phyloP scores from a whole-genome alignment of 2,113 vertebrate species.

The Physeter macrocephalus region DNA sequence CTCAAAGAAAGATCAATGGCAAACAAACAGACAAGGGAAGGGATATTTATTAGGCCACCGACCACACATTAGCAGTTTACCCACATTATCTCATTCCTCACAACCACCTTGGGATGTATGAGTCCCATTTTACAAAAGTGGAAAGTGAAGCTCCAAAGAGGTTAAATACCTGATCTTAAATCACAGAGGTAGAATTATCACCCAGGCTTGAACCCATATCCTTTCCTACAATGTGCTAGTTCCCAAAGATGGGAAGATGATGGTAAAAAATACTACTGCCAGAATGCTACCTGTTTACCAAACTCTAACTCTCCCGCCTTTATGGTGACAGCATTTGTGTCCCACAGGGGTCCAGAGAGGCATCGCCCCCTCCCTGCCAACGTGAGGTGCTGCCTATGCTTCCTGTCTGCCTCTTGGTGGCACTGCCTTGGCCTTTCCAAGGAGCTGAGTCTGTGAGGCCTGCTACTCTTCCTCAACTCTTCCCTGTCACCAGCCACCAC shows the following conservation, averaged over 20 bases:
- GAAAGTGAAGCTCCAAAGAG: neutral
- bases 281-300: neutral
- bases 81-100: neutral
- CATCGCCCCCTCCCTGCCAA: neutral
- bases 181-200: neutral
- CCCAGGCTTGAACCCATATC: neutral
- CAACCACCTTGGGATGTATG: neutral
- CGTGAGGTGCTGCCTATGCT: neutral
- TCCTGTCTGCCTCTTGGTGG: neutral
- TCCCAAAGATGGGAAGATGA: neutral
- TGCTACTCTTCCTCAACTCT: neutral
- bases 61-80: neutral
- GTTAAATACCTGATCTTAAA: neutral
- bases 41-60: neutral
- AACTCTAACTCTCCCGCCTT: neutral
- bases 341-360: neutral
- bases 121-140: neutral
- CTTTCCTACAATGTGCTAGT: neutral
- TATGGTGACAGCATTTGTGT: neutral
- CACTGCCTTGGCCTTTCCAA: neutral
- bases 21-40: neutral
- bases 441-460: neutral
- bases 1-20: slow-evolving; percentile 30
- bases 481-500: neutral
- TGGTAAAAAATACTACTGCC: neutral